phyloP scores from a whole-genome alignment of 2,797 vertebrate species.

The Brachyalestes nurse region DNA sequence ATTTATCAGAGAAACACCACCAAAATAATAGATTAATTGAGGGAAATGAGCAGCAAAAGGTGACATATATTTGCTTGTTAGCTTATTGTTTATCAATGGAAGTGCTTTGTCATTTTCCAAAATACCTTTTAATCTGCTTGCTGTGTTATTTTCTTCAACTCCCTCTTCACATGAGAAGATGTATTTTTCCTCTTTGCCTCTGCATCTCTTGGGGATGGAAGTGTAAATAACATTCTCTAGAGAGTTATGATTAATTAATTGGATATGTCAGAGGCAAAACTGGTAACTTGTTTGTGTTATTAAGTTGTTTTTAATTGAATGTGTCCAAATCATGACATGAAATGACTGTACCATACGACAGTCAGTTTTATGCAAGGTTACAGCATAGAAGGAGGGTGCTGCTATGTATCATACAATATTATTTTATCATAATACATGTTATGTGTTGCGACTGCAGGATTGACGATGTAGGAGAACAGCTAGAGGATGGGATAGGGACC shows the following conservation, averaged over 20 bases:
- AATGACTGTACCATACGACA: neutral
- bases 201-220: conserved; percentile 15
- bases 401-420: too few relatives aligned
- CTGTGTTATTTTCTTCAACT: neutral
- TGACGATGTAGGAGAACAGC: too few relatives aligned
- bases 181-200: conserved; percentile 3
- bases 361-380: too few relatives aligned
- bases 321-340: conserved; percentile 4
- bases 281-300: conserved; percentile 8
- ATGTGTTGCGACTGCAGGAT: too few relatives aligned
- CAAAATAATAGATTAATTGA: too few relatives aligned
- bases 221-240: conserved; percentile 30
- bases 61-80: neutral
- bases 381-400: too few relatives aligned
- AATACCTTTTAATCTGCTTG: neutral
- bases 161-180: neutral
- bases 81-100: neutral
- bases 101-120: neutral
- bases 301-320: conserved; percentile 12
- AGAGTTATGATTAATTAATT: conserved; percentile 42
- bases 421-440: too few relatives aligned
- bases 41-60: neutral
- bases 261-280: conserved; percentile 13
- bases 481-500: too few relatives aligned
- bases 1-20: too few relatives aligned